Conservation (phyloP, 2,113 vertebrate genomes). For the Meriones unguiculatus region DNA sequence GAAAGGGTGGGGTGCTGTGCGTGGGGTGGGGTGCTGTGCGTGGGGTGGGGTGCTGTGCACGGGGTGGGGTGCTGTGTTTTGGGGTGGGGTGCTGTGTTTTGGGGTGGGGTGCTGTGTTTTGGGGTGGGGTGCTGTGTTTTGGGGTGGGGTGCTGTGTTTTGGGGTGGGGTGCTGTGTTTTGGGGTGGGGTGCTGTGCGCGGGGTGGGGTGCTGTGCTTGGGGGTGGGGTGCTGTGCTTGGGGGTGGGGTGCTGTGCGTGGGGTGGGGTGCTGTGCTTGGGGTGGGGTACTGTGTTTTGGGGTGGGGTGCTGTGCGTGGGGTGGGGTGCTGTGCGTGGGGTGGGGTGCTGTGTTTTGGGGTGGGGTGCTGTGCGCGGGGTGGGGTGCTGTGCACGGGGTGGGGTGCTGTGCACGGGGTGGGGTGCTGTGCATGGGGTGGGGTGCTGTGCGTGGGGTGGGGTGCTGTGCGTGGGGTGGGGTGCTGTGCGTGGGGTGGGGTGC, state of each 20-base stretch:
- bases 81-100: neutral
- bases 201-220: too few species aligned
- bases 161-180: neutral
- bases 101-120: neutral
- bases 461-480: too few species aligned
- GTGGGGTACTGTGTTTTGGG: neutral
- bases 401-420: too few species aligned
- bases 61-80: neutral
- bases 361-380: too few species aligned
- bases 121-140: neutral
- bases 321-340: too few species aligned
- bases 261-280: too few species aligned
- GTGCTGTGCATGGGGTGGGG: too few species aligned
- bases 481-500: neutral
- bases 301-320: neutral
- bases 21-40: too few species aligned
- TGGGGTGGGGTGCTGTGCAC: too few species aligned
- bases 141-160: neutral
- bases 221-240: too few species aligned
- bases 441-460: too few species aligned
- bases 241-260: neutral
- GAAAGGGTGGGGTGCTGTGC: neutral
- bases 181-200: neutral
- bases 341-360: neutral
- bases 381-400: too few species aligned